Evolutionary conservation across 1,140 invertebrate species (phyloP).

Genomic region (Danaus melanippus): DNA sequence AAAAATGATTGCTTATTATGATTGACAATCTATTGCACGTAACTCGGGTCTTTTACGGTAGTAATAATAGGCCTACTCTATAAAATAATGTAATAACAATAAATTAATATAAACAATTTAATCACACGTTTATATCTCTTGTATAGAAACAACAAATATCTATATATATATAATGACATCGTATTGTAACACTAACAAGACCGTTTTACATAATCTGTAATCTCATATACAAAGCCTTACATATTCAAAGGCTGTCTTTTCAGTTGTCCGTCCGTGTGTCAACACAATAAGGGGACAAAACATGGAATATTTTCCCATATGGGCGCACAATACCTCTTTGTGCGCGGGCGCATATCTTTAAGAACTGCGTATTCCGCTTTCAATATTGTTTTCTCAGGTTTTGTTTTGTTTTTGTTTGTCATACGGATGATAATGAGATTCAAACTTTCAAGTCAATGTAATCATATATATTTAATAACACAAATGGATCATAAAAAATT

Average conservation of each 20-base stretch:
- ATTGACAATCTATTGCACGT: no score
- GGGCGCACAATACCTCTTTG: constrained; percentile 57
- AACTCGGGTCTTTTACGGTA: no score
- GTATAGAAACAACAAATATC: constrained; percentile 24
- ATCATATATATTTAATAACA: no score
- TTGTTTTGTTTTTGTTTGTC: constrained; percentile 4
- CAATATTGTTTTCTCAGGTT: constrained; percentile 42
- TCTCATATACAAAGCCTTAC: constrained; percentile 41
- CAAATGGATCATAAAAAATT: no score
- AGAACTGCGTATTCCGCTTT: constrained; percentile 38
- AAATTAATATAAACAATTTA: constrained; percentile 12
- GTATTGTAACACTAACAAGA: constrained; percentile 20
- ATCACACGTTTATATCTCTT: background rate
- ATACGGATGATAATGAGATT: constrained; percentile 12
- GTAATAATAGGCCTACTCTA: no score
- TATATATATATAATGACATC: no score
- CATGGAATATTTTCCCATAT: constrained; percentile 67
- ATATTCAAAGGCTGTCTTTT: constrained; percentile 64
- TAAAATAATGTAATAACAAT: constrained; percentile 7
- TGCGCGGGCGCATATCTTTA: constrained; percentile 33
- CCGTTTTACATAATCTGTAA: constrained; percentile 49
- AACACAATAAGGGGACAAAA: constrained; percentile 61
- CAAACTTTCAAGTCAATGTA: no score
- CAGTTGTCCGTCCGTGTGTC: constrained; percentile 66
- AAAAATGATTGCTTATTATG: no score